Conservation (phyloP, 2,113 vertebrate genomes). For the Alethe diademata region DNA sequence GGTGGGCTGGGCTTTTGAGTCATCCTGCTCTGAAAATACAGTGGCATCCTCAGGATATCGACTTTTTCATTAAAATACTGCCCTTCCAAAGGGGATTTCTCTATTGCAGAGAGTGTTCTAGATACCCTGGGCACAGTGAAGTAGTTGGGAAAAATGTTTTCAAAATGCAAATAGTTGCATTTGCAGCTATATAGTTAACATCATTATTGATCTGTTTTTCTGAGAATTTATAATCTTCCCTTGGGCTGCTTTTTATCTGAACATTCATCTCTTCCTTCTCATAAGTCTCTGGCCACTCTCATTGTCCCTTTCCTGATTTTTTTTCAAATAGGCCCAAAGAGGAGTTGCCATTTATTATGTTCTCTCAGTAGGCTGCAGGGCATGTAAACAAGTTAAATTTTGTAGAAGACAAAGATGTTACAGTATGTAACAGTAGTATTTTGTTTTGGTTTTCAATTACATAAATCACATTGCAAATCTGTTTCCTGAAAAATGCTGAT, state of each 20-base stretch:
- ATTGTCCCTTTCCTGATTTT: neutral
- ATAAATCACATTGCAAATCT: constrained; percentile 4
- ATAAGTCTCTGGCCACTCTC: neutral
- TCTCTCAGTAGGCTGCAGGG: neutral
- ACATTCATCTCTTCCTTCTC: neutral
- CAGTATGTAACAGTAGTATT: neutral
- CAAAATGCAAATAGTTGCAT: constrained; percentile 1
- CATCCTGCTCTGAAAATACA: neutral
- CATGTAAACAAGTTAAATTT: constrained; percentile 33
- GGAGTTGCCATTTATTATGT: neutral
- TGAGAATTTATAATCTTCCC: constrained; percentile 35
- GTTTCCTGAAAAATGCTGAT: neutral
- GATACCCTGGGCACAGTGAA: neutral
- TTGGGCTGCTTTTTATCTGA: constrained; percentile 20
- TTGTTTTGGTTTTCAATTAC: constrained; percentile 11
- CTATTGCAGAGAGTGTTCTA: neutral
- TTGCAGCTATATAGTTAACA: neutral
- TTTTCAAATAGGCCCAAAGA: neutral
- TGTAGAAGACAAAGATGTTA: constrained; percentile 11
- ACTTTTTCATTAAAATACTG: neutral
- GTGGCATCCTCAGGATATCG: neutral
- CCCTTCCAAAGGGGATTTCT: neutral
- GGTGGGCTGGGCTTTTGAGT: neutral
- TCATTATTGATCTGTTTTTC: constrained; percentile 51
- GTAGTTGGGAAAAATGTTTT: neutral